Evolutionary conservation across 35 echinoderm and acorn worm genomes (phyloP).

Genomic region (Ptychodera flava): DNA sequence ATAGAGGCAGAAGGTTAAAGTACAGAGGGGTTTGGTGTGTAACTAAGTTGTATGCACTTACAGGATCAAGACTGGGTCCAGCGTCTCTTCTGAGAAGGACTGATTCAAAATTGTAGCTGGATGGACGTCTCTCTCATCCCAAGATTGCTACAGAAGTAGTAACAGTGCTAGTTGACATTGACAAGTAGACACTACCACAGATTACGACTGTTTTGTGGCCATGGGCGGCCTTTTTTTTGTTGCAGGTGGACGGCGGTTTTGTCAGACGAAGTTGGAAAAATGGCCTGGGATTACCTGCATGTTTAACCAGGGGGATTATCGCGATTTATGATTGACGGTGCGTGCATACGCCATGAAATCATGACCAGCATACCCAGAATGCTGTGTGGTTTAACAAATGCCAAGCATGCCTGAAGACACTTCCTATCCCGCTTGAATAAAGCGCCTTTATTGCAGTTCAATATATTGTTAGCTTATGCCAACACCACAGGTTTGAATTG

Average conservation of each 20-base stretch:
- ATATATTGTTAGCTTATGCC: background rate
- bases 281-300: background rate
- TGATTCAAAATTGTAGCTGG: no score
- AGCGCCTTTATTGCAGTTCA: background rate
- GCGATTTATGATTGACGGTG: background rate
- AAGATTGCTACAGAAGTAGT: background rate
- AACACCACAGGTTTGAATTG: background rate
- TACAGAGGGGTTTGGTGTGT: no score
- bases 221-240: no score
- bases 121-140: no score
- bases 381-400: background rate
- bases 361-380: background rate
- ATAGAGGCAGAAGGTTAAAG: no score
- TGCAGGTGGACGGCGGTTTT: background rate
- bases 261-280: no score
- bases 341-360: no score
- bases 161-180: background rate
- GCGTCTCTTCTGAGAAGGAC: no score
- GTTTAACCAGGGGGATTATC: background rate
- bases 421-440: background rate
- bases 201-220: background rate
- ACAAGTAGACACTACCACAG: background rate
- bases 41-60: no score
- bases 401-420: background rate
- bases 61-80: no score